Percentiles rank a stretch among this genome's conserved stretches.
Conservation (phyloP, 2,888 invertebrate genomes). For the Scelioninae gen. 1 region DNA sequence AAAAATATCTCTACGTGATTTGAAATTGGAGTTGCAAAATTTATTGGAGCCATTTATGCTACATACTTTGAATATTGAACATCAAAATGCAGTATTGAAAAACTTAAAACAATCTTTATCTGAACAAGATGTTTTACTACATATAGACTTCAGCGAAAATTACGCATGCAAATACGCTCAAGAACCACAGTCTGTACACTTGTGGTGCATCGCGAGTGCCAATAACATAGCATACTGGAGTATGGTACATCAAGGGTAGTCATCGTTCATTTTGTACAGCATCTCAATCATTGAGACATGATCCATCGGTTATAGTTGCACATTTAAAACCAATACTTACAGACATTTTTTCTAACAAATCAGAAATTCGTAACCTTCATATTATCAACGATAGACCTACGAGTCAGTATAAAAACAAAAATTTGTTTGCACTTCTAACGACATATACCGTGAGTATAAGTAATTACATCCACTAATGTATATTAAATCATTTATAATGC, state of each 20-base stretch:
- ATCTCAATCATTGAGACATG: slow-evolving; percentile 27
- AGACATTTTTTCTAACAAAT: slow-evolving; percentile 18
- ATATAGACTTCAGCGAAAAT: too few relatives aligned
- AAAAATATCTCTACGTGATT: slow-evolving; percentile 1
- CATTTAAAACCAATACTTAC: slow-evolving; percentile 33
- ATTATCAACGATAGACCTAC: slow-evolving; percentile 39
- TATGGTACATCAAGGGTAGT: slow-evolving; percentile 14
- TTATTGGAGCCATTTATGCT: slow-evolving; percentile 2
- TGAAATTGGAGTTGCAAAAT: too few relatives aligned
- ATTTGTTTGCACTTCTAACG: slow-evolving; percentile 31
- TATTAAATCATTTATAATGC: slow-evolving; percentile 10
- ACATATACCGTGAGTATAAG: slow-evolving; percentile 10
- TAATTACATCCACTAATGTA: neutral
- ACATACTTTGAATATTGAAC: slow-evolving; percentile 21
- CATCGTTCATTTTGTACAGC: slow-evolving; percentile 33
- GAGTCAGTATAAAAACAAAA: slow-evolving; percentile 36
- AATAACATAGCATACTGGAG: slow-evolving; percentile 33
- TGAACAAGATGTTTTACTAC: slow-evolving; percentile 22
- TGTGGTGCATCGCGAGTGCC: slow-evolving; percentile 31
- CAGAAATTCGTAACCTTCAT: slow-evolving; percentile 26
- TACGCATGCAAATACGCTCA: too few relatives aligned
- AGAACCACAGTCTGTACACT: slow-evolving; percentile 41
- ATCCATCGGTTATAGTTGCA: slow-evolving; percentile 37
- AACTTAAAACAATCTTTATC: slow-evolving; percentile 33
- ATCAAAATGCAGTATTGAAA: slow-evolving; percentile 26